Conservation (phyloP, 2,888 invertebrate species). For the Nudaria mundana region DNA sequence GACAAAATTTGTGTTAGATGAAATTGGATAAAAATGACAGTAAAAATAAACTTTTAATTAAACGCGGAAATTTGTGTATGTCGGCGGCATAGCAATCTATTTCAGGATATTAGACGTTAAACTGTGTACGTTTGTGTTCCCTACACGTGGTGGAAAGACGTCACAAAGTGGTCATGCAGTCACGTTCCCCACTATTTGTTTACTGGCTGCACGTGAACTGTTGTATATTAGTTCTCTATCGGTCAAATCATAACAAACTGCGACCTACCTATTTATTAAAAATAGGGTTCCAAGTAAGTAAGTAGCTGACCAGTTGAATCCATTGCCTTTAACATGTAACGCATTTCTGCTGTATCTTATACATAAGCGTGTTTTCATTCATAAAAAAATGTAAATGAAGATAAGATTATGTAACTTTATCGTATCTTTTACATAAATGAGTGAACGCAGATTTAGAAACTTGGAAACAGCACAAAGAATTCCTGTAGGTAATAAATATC, state of each 20-base stretch:
- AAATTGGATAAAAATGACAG: conserved; percentile 4
- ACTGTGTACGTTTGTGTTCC: conserved; percentile 7
- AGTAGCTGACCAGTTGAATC: too few relatives aligned
- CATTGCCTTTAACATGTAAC: too few relatives aligned
- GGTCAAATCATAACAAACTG: conserved; percentile 14
- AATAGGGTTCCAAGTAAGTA: not conserved
- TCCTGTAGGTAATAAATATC: conserved; percentile 18
- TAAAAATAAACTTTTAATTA: not conserved
- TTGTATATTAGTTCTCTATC: conserved; percentile 34
- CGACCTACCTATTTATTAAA: not conserved
- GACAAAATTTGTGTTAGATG: too few relatives aligned
- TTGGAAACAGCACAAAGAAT: conserved; percentile 7
- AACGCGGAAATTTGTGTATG: conserved; percentile 3
- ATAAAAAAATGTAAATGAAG: too few relatives aligned
- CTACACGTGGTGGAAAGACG: conserved; percentile 40
- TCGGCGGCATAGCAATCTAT: conserved; percentile 5
- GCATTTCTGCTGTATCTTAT: too few relatives aligned
- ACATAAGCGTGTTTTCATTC: too few relatives aligned
- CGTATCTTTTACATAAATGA: too few relatives aligned
- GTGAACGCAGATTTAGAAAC: too few relatives aligned
- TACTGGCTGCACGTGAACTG: conserved; percentile 45
- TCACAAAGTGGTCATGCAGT: conserved; percentile 32
- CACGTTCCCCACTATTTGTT: conserved; percentile 53
- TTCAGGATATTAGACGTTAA: conserved; percentile 16
- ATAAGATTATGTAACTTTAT: too few relatives aligned